These are phyloP conservation scores for Trissolcus basalis DNA, from an alignment of 1,140 invertebrate species.

Conservation along the genomic window DNA sequence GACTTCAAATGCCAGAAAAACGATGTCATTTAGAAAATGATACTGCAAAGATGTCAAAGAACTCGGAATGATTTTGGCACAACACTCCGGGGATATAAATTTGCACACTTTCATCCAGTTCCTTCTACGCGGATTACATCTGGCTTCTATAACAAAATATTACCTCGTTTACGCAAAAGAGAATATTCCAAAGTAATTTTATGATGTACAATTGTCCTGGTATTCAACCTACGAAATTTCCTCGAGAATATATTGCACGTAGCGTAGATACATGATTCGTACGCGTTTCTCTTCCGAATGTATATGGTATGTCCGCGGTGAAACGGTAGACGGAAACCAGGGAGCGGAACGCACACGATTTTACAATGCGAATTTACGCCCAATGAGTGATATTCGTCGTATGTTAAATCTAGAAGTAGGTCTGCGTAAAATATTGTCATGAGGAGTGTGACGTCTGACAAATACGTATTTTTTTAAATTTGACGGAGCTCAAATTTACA, in stretches of 20 bases:
- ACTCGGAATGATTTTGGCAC: not conserved
- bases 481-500: too few species aligned
- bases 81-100: conserved; percentile 24
- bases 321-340: conserved; percentile 23
- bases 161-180: conserved; percentile 63
- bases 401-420: conserved; percentile 30
- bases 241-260: conserved; percentile 27
- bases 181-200: conserved; percentile 69
- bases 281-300: conserved; percentile 15
- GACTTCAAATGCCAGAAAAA: too few species aligned
- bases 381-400: conserved; percentile 36
- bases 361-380: conserved; percentile 45
- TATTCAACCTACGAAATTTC: conserved; percentile 22
- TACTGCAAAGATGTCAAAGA: too few species aligned
- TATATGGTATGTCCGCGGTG: conserved; percentile 26
- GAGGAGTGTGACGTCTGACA: conserved; percentile 12
- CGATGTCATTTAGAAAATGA: too few species aligned
- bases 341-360: conserved; percentile 25
- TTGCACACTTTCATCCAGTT: conserved; percentile 68
- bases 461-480: conserved; percentile 4
- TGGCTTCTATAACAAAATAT: conserved; percentile 64
- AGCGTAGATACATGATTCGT: conserved; percentile 35
- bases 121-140: conserved; percentile 26
- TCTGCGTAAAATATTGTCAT: conserved; percentile 39
- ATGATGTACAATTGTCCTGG: conserved; percentile 58